phyloP scores from a whole-genome alignment of 2,797 vertebrate species.

The Chrysocyon brachyurus region DNA sequence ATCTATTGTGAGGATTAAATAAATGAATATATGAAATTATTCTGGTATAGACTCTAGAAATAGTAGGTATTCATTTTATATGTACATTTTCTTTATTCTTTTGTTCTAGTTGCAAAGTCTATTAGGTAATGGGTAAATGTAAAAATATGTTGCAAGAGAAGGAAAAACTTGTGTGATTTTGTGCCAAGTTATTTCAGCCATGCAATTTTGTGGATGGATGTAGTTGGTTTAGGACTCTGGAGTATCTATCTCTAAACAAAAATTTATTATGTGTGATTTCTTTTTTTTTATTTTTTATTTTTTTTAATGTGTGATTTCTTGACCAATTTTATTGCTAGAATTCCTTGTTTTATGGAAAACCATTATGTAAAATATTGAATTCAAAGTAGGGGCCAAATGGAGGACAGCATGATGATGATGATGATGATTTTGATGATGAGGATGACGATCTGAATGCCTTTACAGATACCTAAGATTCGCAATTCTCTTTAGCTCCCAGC shows the following conservation, averaged over 20 bases:
- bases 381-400: neutral
- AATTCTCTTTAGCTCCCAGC: neutral
- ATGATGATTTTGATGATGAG: neutral
- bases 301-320: neutral
- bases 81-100: conserved; percentile 46
- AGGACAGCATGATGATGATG: neutral
- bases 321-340: conserved; percentile 23
- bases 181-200: neutral
- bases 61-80: neutral
- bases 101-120: neutral
- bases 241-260: neutral
- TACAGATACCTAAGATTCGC: neutral
- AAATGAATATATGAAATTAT: conserved; percentile 12
- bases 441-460: neutral
- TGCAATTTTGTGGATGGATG: neutral
- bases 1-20: neutral
- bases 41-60: neutral
- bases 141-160: conserved; percentile 33
- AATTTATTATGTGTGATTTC: neutral
- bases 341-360: conserved; percentile 47
- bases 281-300: neutral
- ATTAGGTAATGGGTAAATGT: conserved; percentile 7
- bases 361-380: neutral
- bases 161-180: neutral
- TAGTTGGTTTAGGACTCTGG: neutral